Evolutionary conservation across 53 echinoderm and acorn worm species (phyloP).

Genomic region (Arbacia lixula): DNA sequence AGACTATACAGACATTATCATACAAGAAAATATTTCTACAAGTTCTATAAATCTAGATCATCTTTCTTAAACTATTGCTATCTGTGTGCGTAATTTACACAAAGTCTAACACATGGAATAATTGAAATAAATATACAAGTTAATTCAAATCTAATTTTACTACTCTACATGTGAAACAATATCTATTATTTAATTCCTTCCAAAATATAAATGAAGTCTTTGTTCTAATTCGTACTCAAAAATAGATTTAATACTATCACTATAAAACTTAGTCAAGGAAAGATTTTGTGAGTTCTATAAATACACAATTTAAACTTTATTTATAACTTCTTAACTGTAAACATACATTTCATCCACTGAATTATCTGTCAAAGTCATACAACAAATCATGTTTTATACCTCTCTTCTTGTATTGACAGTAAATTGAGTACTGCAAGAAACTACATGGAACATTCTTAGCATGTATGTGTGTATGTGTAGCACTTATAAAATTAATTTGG

Average conservation of each 20-base stretch:
- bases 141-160: constrained; percentile 10
- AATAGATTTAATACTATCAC: constrained; percentile 49
- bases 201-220: constrained; percentile 47
- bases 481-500: constrained; percentile 38
- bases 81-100: constrained; percentile 19
- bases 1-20: too few species aligned
- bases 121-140: constrained; percentile 17
- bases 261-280: constrained; percentile 44
- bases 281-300: constrained; percentile 30
- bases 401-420: neutral
- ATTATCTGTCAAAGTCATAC: constrained; percentile 18
- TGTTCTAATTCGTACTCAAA: constrained; percentile 36
- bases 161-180: constrained; percentile 48
- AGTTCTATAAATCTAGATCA: constrained; percentile 38
- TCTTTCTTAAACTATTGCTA: constrained; percentile 55
- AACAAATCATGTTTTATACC: neutral
- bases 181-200: constrained; percentile 54
- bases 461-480: neutral
- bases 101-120: neutral
- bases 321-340: neutral
- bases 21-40: constrained; percentile 60
- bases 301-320: constrained; percentile 7
- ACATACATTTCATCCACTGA: constrained; percentile 1
- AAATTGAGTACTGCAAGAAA: constrained; percentile 34
- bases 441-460: constrained; percentile 13